phyloP scores from a whole-genome alignment of 92 coral and sea anemone species.

The Micromussa lordhowensis region DNA sequence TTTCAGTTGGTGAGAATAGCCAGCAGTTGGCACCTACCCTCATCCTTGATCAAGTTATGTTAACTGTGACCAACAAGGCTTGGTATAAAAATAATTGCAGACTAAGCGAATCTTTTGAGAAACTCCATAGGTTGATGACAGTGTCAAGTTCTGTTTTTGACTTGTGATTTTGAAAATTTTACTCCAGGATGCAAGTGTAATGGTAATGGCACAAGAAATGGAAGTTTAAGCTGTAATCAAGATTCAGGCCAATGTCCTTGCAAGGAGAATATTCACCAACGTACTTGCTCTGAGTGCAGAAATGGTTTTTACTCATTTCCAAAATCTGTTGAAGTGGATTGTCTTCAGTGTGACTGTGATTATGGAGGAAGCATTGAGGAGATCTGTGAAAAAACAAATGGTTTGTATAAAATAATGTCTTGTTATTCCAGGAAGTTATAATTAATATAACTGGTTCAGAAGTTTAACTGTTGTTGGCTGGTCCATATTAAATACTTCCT shows the following conservation, averaged over 20 bases:
- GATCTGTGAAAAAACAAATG: conserved; percentile 85
- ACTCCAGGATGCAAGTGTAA: conserved; percentile 74
- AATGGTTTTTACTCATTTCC: conserved; percentile 89
- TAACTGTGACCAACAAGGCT: no score
- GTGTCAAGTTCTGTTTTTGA: background rate
- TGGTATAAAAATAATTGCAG: no score
- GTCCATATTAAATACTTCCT: no score
- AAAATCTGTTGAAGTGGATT: conserved; percentile 56
- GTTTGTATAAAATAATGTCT: conserved; percentile 49
- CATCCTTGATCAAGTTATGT: no score
- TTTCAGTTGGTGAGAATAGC: no score
- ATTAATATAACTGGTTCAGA: no score
- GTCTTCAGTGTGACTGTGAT: conserved; percentile 88
- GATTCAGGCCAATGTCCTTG: conserved; percentile 82
- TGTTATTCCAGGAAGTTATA: background rate
- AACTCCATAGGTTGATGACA: no score
- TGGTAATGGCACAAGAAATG: conserved; percentile 79
- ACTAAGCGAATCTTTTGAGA: no score
- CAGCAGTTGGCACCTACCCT: no score
- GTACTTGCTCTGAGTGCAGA: conserved; percentile 85
- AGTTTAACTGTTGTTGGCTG: no score
- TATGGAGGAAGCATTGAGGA: conserved; percentile 83
- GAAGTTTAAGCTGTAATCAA: conserved; percentile 85
- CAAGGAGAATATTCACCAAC: conserved; percentile 72
- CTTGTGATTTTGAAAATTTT: background rate